Evolutionary conservation across 2,797 vertebrate genomes (phyloP), one percentile per base, ranked within the genome.

Genomic region (Alexandromys oeconomus): DNA sequence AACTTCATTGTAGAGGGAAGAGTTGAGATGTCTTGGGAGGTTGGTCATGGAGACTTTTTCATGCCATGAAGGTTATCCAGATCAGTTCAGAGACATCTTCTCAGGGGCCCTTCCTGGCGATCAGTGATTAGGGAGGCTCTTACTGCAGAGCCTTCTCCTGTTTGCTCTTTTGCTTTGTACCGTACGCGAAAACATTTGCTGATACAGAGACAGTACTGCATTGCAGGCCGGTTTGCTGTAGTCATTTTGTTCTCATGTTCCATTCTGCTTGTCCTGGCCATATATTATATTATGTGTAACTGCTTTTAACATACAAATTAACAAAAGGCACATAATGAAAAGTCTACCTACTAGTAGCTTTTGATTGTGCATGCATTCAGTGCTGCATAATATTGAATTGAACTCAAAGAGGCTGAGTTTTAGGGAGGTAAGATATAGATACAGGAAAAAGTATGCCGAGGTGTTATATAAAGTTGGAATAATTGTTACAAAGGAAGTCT

Each of bases 391-490:
- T 87, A 15, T 79, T 78, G 82, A 91, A 87, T 40, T 92, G 48
- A 91, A 59, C 27, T 84, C 57, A 79, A 12, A 77, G 65, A 74
- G 29, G 8, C 46, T 90, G 57, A 92, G 65, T 94, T 87, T 92
- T 54, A 61, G 71, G 2, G 76, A 87, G 51, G 21, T 61, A 76
- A 87, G 71, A 46, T 21, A 40, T 15, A 89, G 89, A 27, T 91
- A 74, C 23, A n/a, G 78, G 78, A 79, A 94, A 69, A 78, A 94
- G 27, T 29, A 81, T 61, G 43, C 6, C 9, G 9, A 74, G 65
- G 19, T 85, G 84, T 61, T 40, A 67, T 51, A 14, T 43, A 27
- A 85, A 86, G 40, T 74, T 92, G 54, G 29, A 63, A 73, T 88
- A 88, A 78, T 11, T 91, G 77, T 87, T 59, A 69, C 65, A 88